phyloP scores from a whole-genome alignment of 2,888 invertebrate genomes.

The Autographa gamma region DNA sequence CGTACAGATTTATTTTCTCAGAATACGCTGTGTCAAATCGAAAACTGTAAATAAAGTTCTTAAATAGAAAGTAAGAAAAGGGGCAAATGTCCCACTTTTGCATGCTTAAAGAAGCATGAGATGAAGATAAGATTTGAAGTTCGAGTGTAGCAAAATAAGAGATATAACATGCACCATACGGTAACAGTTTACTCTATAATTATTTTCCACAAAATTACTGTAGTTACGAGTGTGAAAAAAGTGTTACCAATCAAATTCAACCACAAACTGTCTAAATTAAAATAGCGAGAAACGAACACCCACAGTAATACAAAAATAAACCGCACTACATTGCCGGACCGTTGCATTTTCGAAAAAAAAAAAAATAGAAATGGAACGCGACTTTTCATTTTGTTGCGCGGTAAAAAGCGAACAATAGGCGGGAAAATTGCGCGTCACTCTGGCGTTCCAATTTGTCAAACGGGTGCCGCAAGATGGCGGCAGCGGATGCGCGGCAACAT shows the following conservation, averaged over 20 bases:
- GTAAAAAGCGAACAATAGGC: conserved; percentile 87
- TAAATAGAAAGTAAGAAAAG: not conserved
- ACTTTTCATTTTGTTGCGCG: conserved; percentile 88
- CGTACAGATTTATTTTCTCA: not conserved
- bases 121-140: too few species aligned
- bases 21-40: not conserved
- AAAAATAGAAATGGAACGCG: conserved; percentile 80
- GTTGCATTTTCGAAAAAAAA: conserved; percentile 78
- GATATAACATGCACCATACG: not conserved
- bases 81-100: not conserved
- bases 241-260: conserved; percentile 43
- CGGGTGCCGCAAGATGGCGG: conserved; percentile 86
- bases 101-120: too few species aligned
- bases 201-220: not conserved
- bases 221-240: not conserved
- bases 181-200: not conserved
- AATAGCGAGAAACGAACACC: conserved; percentile 77
- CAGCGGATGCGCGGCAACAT: conserved; percentile 79
- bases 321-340: conserved; percentile 70
- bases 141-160: not conserved
- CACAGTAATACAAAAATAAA: conserved; percentile 73
- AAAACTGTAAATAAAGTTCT: not conserved
- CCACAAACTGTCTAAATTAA: conserved; percentile 68
- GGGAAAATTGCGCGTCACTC: conserved; percentile 89
- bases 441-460: conserved; percentile 89